Conservation (phyloP, 2,888 invertebrate species). For the Portevinia maculata region DNA sequence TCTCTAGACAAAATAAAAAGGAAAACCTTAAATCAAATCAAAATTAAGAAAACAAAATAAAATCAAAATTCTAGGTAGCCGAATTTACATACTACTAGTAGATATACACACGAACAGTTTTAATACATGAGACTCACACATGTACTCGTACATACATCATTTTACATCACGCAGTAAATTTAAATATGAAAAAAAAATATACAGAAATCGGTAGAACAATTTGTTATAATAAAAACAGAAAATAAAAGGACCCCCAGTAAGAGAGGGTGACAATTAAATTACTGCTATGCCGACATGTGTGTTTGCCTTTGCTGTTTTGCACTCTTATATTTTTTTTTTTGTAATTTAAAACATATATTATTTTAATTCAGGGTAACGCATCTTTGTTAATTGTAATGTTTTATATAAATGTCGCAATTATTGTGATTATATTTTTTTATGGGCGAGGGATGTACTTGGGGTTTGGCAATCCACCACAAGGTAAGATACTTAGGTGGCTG, state of each 20-base stretch:
- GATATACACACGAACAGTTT: slow-evolving; percentile 36
- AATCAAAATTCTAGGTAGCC: slow-evolving; percentile 57
- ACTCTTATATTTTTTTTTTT: slow-evolving; percentile 34
- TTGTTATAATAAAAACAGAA: slow-evolving; percentile 17
- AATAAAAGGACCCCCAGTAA: slow-evolving; percentile 9
- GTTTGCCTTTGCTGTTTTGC: slow-evolving; percentile 75
- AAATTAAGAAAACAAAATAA: slow-evolving; percentile 20
- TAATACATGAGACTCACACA: slow-evolving; percentile 27
- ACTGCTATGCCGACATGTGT: slow-evolving; percentile 74
- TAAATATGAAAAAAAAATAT: not conserved
- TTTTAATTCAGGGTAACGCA: slow-evolving; percentile 62
- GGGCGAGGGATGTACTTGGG: slow-evolving; percentile 19
- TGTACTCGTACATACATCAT: slow-evolving; percentile 37
- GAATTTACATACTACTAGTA: slow-evolving; percentile 59
- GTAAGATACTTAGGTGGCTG: slow-evolving; percentile 42
- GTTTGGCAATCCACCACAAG: slow-evolving; percentile 41
- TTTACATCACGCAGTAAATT: slow-evolving; percentile 29
- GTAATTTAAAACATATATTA: slow-evolving; percentile 21
- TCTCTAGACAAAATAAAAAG: slow-evolving; percentile 51
- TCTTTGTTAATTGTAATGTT: slow-evolving; percentile 66
- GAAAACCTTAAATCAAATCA: slow-evolving; percentile 11
- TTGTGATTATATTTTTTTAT: slow-evolving; percentile 24
- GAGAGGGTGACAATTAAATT: slow-evolving; percentile 50
- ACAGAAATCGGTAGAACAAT: slow-evolving; percentile 40
- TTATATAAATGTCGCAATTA: slow-evolving; percentile 53